These are phyloP conservation scores for Lutraria lutraria DNA, from an alignment of 2,888 invertebrate genomes.

Conservation along the genomic window DNA sequence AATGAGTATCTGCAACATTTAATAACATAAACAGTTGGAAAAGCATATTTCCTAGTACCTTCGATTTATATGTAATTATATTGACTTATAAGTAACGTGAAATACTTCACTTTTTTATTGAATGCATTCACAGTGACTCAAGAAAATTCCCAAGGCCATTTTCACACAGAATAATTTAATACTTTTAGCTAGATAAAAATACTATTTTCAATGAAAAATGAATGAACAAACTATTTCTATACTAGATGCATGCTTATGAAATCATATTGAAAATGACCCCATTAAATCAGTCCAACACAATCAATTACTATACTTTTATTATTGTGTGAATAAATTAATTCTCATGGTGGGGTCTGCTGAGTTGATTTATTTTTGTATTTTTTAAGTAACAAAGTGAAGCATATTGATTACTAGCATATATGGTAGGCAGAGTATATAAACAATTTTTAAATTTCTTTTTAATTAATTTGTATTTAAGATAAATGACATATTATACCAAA, in stretches of 20 bases:
- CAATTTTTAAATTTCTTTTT: background rate
- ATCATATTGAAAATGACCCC: slow-evolving; percentile 7
- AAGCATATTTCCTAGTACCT: too few relatives aligned
- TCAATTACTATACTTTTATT: background rate
- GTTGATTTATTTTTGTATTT: background rate
- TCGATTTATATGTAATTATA: too few relatives aligned
- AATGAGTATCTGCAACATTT: too few relatives aligned
- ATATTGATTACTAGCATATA: background rate
- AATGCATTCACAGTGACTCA: too few relatives aligned
- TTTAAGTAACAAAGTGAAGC: background rate
- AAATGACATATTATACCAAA: background rate
- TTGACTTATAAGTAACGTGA: too few relatives aligned
- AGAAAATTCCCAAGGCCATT: too few relatives aligned
- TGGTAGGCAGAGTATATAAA: background rate
- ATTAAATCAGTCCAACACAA: background rate
- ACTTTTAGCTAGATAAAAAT: background rate
- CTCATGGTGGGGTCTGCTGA: background rate
- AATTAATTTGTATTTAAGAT: background rate
- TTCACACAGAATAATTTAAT: background rate
- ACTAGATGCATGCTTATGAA: background rate
- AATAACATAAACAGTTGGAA: too few relatives aligned
- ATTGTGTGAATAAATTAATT: background rate
- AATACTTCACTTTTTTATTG: too few relatives aligned
- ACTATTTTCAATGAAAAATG: background rate
- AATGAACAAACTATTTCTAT: background rate